These are phyloP conservation scores for Aporrectodea caliginosa DNA, from an alignment of 1,140 invertebrate species.

Conservation along the genomic window DNA sequence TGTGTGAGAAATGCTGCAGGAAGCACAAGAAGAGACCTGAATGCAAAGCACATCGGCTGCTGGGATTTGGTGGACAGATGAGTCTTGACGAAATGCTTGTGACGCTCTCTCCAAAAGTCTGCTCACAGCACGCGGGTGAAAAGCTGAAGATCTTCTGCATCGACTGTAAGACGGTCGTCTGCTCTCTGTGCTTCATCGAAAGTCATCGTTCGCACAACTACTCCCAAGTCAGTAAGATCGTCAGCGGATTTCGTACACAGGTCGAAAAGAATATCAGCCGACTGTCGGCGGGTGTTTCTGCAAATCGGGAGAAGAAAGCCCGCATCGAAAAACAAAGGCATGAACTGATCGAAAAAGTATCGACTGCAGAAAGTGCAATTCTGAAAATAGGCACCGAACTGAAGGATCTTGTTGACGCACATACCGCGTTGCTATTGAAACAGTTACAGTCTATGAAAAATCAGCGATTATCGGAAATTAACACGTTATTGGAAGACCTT, in stretches of 20 bases:
- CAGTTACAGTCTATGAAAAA: neutral
- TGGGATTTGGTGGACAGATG: neutral
- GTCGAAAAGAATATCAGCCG: neutral
- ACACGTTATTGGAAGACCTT: neutral
- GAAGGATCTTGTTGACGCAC: neutral
- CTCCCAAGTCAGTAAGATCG: neutral
- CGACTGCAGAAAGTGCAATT: neutral
- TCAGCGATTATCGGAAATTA: neutral
- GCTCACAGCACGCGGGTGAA: neutral
- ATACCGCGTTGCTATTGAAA: neutral
- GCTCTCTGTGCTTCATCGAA: neutral
- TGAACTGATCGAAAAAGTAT: neutral
- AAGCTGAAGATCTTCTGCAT: neutral
- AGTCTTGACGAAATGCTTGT: neutral
- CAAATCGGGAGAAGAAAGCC: neutral
- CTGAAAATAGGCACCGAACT: neutral
- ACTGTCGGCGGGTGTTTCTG: neutral
- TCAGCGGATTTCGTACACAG: neutral
- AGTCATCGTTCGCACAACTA: neutral
- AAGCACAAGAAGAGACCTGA: neutral
- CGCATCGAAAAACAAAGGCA: neutral
- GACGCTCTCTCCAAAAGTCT: neutral
- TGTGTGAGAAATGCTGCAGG: neutral
- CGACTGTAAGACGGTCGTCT: neutral
- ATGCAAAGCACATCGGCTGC: neutral